A percentile compares a stretch with the other conserved stretches of the same genome.
phyloP scores from a whole-genome alignment of 2,888 invertebrate species.

The Corbicula japonica region DNA sequence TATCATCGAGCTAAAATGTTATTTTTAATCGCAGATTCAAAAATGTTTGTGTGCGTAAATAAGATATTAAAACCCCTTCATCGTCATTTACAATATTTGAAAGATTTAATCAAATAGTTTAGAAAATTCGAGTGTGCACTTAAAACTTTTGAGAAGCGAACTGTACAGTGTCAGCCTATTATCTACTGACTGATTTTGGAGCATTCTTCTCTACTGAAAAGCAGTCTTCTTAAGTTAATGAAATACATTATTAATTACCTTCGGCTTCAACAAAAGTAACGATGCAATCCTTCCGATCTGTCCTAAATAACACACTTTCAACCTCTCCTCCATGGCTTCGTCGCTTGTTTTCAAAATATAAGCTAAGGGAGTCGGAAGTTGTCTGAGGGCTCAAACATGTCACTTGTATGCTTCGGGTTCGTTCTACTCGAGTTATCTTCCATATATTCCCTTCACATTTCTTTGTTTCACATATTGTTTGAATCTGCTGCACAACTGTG shows the following conservation, averaged over 20 bases:
- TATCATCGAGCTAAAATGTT: too few relatives aligned
- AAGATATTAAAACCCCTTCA: too few relatives aligned
- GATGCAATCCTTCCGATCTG: slow-evolving; percentile 25
- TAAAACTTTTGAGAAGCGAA: too few relatives aligned
- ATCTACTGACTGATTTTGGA: too few relatives aligned
- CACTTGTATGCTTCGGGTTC: slow-evolving; percentile 38
- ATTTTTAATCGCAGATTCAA: too few relatives aligned
- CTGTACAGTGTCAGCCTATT: too few relatives aligned
- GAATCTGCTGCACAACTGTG: slow-evolving; percentile 9
- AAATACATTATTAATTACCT: slow-evolving; percentile 24
- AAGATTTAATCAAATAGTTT: too few relatives aligned
- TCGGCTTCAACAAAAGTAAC: slow-evolving; percentile 42
- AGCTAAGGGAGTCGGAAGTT: slow-evolving; percentile 31
- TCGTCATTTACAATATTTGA: too few relatives aligned
- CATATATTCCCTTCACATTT: slow-evolving; percentile 25
- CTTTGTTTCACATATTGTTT: slow-evolving; percentile 4
- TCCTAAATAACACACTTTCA: slow-evolving; percentile 7
- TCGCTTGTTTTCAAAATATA: slow-evolving; percentile 54
- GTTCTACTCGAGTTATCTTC: slow-evolving; percentile 27
- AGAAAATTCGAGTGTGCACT: too few relatives aligned
- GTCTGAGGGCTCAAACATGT: slow-evolving; percentile 5
- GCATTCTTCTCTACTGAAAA: too few relatives aligned
- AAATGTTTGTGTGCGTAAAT: too few relatives aligned
- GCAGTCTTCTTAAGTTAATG: too few relatives aligned
- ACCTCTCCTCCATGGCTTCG: slow-evolving; percentile 52